Base-by-base conservation (phyloP, 2,797 vertebrate species). In the Anomalospiza imberbis region DNA sequence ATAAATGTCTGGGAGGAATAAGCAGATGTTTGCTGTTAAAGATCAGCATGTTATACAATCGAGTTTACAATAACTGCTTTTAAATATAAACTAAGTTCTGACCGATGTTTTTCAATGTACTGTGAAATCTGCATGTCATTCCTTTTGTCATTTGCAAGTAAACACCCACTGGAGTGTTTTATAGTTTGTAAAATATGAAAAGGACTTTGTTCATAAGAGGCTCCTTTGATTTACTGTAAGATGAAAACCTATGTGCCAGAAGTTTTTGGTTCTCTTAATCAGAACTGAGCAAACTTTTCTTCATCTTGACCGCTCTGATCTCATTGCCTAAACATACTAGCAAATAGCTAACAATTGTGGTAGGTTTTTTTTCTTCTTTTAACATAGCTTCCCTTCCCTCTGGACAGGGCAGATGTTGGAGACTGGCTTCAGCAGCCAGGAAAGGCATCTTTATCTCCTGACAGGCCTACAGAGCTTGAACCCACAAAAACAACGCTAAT, bases 1-100 rank as follows among this genome's bases (percentile, higher is more conserved):
- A 96, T 78, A 76, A 73, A 80, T 90, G 58, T 91, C 79, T 94
- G 74, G 67, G 86, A 95, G 53, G 45, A 93, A 34, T 25, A 83
- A 90, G 63, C 89, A 97, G 92, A 95, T 97, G 88, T 95, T 97
- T 93, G 86, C 74, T 89, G 89, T 96, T 95, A 96, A 95, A 94
- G 50, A 91, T 87, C 89, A 94, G 79, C 77, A 85, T 60, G 89
- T 87, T 96, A 96, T 92, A 94, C 83, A 96, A 82, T 65, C 2
- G 1, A 71, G 86, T 90, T 97, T 96, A 93, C 70, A 94, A 78
- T 93, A 93, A 91, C 28, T 92, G 38, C 36, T 94, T 93, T 97
- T 93, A 93, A 79, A 93, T 92, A 83, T 96, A 91, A 93, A 74
- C 83, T 67, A 82, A 94, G 50, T 92, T 91, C 66, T 96, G 72